A percentile compares a stretch with the other conserved stretches of the same genome.
Conservation (phyloP, 2,113 vertebrate species). For the Calyptomena viridis region DNA sequence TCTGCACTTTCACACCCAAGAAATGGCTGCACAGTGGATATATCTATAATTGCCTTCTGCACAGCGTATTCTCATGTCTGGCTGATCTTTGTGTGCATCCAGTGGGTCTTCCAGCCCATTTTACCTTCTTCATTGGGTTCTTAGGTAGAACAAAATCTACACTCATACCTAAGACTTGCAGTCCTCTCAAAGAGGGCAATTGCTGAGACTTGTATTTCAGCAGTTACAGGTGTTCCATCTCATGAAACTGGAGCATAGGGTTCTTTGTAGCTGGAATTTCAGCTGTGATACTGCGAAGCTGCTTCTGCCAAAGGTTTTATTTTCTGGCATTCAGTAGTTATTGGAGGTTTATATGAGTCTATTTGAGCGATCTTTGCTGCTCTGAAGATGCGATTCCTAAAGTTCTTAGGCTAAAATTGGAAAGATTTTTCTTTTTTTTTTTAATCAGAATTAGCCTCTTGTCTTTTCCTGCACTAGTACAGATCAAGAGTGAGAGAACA, state of each 20-base stretch:
- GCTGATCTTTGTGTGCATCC: background rate
- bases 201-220: background rate
- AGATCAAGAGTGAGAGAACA: background rate
- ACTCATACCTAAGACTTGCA: background rate
- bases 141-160: background rate
- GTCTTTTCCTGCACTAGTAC: background rate
- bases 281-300: background rate
- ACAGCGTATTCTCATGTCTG: background rate
- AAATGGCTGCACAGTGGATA: fast-evolving
- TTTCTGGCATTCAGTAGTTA: background rate
- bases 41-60: background rate
- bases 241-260: background rate
- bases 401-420: background rate
- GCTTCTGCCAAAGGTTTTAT: background rate
- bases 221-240: background rate
- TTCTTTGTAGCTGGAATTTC: background rate
- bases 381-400: background rate
- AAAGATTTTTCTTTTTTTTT: background rate
- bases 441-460: background rate
- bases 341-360: background rate
- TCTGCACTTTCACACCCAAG: background rate
- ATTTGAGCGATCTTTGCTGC: background rate
- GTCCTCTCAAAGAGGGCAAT: background rate
- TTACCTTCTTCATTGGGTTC: background rate
- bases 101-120: background rate